A percentile compares a stretch with the other conserved stretches of the same genome.
These are phyloP conservation scores for Beris morrisii DNA, from an alignment of 2,888 invertebrate genomes.

Conservation along the genomic window DNA sequence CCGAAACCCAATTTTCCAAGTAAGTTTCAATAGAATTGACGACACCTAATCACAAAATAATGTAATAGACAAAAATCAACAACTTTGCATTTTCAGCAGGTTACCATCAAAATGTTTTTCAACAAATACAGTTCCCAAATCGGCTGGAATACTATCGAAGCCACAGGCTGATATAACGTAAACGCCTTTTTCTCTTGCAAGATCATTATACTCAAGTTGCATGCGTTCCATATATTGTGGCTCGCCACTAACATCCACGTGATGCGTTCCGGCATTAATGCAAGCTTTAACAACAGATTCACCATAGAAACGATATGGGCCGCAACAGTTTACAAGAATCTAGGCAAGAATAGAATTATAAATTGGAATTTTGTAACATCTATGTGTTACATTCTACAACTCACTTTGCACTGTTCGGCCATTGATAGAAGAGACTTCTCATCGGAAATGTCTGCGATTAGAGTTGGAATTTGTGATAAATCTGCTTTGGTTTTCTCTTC, in stretches of 20 bases:
- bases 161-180: constrained; percentile 91
- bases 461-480: constrained; percentile 64
- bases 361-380: too few species aligned
- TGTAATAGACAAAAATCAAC: not conserved
- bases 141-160: constrained; percentile 88
- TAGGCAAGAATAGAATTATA: constrained; percentile 26
- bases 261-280: constrained; percentile 76
- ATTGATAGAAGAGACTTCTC: constrained; percentile 75
- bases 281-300: constrained; percentile 90
- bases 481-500: constrained; percentile 58
- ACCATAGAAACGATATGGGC: constrained; percentile 86
- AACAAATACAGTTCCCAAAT: constrained; percentile 80
- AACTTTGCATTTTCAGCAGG: constrained; percentile 4
- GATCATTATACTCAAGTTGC: constrained; percentile 76
- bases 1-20: constrained; percentile 56
- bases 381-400: not conserved
- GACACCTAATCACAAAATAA: constrained; percentile 56
- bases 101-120: constrained; percentile 71
- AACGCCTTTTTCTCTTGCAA: constrained; percentile 76
- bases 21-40: constrained; percentile 79
- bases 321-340: constrained; percentile 84
- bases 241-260: constrained; percentile 93
- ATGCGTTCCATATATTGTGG: constrained; percentile 85
- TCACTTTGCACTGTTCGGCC: constrained; percentile 74
- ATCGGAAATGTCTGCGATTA: constrained; percentile 78